Conservation (phyloP, 2,888 invertebrate genomes). For the Melangyna quadrimaculata region DNA sequence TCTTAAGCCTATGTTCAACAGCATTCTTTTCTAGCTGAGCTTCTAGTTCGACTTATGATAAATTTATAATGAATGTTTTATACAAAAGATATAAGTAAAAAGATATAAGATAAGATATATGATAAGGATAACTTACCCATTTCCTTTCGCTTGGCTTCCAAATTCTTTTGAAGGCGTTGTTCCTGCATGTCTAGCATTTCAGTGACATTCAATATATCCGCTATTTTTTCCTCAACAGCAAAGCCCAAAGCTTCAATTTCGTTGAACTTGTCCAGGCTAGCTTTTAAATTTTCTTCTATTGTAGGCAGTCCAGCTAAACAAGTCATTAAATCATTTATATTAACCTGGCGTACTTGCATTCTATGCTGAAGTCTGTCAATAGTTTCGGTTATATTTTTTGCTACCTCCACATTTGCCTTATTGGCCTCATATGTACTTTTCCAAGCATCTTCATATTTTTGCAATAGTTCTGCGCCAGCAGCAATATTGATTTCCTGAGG, state of each 20-base stretch:
- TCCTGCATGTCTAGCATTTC: constrained; percentile 85
- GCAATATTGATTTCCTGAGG: constrained; percentile 80
- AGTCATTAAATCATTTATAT: constrained; percentile 76
- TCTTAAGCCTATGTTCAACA: constrained; percentile 83
- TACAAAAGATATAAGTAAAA: background rate
- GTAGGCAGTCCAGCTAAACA: constrained; percentile 77
- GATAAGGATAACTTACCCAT: constrained; percentile 82
- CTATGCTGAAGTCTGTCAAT: constrained; percentile 81
- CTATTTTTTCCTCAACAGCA: constrained; percentile 83
- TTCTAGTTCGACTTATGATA: constrained; percentile 78
- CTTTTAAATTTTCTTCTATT: constrained; percentile 79
- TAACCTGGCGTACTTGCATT: constrained; percentile 74
- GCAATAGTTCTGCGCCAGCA: constrained; percentile 85
- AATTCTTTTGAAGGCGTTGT: constrained; percentile 84
- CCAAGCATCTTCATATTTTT: constrained; percentile 86
- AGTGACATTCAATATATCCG: constrained; percentile 84
- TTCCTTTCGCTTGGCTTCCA: constrained; percentile 85
- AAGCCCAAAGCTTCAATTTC: constrained; percentile 82
- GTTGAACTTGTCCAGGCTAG: constrained; percentile 79
- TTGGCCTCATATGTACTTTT: constrained; percentile 84
- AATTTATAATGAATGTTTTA: background rate
- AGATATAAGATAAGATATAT: too few relatives aligned
- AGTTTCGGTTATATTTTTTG: constrained; percentile 81
- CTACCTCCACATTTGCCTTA: constrained; percentile 84
- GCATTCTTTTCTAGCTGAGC: constrained; percentile 82